Evolutionary conservation across 1,140 invertebrate species (phyloP).

Genomic region (Trinorchestia longiramus): DNA sequence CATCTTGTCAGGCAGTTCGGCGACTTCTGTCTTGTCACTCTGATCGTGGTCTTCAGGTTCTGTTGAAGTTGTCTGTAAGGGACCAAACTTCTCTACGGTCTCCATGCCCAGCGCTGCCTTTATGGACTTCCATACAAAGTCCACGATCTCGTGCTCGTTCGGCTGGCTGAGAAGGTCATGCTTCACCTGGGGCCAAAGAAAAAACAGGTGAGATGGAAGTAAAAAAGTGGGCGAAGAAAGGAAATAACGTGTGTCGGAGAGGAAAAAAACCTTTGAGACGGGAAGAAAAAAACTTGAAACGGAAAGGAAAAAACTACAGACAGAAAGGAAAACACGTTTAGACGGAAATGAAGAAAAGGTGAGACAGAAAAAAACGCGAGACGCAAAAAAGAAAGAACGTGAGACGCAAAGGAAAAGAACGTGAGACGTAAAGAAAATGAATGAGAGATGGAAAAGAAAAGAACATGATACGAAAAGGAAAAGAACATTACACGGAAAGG

Average conservation of each 20-base stretch:
- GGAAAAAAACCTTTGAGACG: too few species aligned
- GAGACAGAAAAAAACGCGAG: neutral
- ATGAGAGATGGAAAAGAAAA: too few species aligned
- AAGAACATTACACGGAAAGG: too few species aligned
- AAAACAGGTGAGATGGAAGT: neutral
- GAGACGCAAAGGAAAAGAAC: neutral
- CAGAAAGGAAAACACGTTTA: too few species aligned
- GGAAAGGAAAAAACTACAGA: too few species aligned
- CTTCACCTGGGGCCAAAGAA: slow-evolving; percentile 65
- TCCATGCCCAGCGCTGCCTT: slow-evolving; percentile 65
- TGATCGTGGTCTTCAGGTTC: neutral
- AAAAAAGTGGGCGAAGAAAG: too few species aligned
- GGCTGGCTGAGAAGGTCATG: slow-evolving; percentile 67
- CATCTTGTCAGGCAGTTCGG: slow-evolving; percentile 62
- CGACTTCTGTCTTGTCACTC: slow-evolving; percentile 10
- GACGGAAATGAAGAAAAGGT: neutral
- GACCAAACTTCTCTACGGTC: neutral
- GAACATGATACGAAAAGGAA: too few species aligned
- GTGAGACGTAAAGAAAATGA: neutral
- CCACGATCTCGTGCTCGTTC: slow-evolving; percentile 69
- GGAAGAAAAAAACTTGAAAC: too few species aligned
- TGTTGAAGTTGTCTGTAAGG: slow-evolving; percentile 29
- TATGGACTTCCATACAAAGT: slow-evolving; percentile 68
- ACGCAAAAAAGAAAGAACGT: neutral
- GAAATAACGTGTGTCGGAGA: too few species aligned